Evolutionary conservation across 2,888 invertebrate species (phyloP), one percentile per base, ranked within the genome.

Genomic region (Timandra comae): DNA sequence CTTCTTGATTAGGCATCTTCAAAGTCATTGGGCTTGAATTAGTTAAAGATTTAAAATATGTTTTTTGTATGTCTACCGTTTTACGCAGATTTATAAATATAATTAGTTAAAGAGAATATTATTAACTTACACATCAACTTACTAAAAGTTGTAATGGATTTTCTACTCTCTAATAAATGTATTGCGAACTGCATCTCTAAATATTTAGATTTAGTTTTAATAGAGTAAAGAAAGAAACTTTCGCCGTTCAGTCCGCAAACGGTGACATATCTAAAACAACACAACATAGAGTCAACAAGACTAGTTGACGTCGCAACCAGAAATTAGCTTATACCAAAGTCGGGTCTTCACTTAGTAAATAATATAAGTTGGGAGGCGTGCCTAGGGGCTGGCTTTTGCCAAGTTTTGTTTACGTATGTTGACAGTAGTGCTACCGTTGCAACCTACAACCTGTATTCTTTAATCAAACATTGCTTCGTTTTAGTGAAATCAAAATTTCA

Each of bases 401-500:
- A 61, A 67, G 64, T 61, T 52, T 33, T 73, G 65, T 76, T 69
- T 72, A 68, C 67, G 58, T 57, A 56, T 61, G 66, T 68, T 56
- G 60, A 62, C 62, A 49, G 49, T 53, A 50, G 56, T 49, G 48
- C 56, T 46, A 49, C 46, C 21, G 32, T 45, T 35, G 34, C 36
- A 36, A 30, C 35, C 30, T 35, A 33, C 35, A 27, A 31, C 40
- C 36, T 28, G 35, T 39, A 46, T 38, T 40, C 41, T 40, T 56
- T 50, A 45, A 48, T 46, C 59, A 59, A 71, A 60, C 67, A 57
- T 62, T 56, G 52, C 56, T 55, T 58, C 55, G 59, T 69, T 71
- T 68, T 59, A 66, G 62, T 58, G 52, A 63, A 74, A 75, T 70
- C 62, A 63, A 64, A 74, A 67, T 67, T 63, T 60, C 49, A 56